A percentile compares a stretch with the other conserved stretches of the same genome.
These are phyloP conservation scores for Oxycera nigricornis DNA, from an alignment of 2,888 invertebrate genomes.

Conservation along the genomic window DNA sequence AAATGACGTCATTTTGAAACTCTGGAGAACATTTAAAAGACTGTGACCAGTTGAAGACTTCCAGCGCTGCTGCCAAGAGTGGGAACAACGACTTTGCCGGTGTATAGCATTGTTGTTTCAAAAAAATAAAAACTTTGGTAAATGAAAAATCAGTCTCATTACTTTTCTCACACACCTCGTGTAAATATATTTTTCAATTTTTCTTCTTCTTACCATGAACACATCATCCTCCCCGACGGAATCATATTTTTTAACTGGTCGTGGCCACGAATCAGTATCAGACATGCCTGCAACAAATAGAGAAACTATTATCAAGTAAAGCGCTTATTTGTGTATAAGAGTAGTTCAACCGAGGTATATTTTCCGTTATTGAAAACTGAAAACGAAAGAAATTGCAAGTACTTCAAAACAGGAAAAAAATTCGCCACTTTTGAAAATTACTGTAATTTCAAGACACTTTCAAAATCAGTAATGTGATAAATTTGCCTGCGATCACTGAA, in stretches of 20 bases:
- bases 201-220: conserved; percentile 88
- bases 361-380: neutral
- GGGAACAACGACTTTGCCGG: no score
- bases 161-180: no score
- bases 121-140: no score
- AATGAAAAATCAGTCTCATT: no score
- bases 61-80: no score
- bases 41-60: no score
- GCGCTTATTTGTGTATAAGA: neutral
- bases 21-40: no score
- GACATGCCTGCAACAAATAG: conserved; percentile 71
- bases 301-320: conserved; percentile 16
- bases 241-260: conserved; percentile 64
- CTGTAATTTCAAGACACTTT: neutral
- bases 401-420: neutral
- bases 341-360: neutral
- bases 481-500: no score
- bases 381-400: neutral
- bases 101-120: no score
- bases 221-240: conserved; percentile 92
- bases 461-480: no score
- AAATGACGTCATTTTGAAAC: no score
- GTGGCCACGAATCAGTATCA: conserved; percentile 71
- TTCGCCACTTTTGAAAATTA: neutral
- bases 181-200: no score